Evolutionary conservation across 2,113 vertebrate species (phyloP), one percentile per base, ranked within the genome.

Genomic region (Solea senegalensis): DNA sequence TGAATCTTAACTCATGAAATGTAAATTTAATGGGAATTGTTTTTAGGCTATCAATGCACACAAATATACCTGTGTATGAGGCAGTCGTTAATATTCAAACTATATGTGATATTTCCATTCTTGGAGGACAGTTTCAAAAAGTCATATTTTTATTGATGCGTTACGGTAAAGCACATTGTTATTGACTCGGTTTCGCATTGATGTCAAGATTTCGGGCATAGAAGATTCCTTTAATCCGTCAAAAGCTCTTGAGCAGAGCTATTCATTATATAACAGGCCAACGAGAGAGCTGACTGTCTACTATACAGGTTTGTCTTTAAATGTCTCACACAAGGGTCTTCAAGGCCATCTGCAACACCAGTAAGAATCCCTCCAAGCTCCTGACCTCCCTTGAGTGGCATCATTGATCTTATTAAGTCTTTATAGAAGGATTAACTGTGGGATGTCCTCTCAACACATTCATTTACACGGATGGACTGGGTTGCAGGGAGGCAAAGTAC

Each of bases 391-490:
- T 51, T 44, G 65, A 76, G 80, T 65, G 62, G 69, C 58, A 72
- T 83, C 72, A 87, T 89, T 79, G 88, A 88, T 90, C 79, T 72
- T 82, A 88, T 89, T 88, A 34, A 86, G 69, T 75, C 87, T 85
- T 89, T 83, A 87, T 67, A 68, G 46, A 73, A 64, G 83, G 81
- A 90, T 91, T 89, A 90, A 71, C 81, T 49, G 52, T n/a, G 43
- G 64, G 64, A 68, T 69, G 57, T 83, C 74, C 77, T 27, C 50
- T 27, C 50, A 45, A n/a, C 76, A 72, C 72, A 67, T 69, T 91
- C 69, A 74, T 81, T 83, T 76, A 65, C 67, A 61, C 74, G n/a
- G 45, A 75, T 28, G 54, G 64, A 84, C 76, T 49, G 45, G 66
- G 76, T 78, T 46, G 65, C 56, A 44, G 50, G 13, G 64, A 81